These are phyloP conservation scores for Thermophis baileyi DNA, from an alignment of 2,113 vertebrate species.

Conservation along the genomic window DNA sequence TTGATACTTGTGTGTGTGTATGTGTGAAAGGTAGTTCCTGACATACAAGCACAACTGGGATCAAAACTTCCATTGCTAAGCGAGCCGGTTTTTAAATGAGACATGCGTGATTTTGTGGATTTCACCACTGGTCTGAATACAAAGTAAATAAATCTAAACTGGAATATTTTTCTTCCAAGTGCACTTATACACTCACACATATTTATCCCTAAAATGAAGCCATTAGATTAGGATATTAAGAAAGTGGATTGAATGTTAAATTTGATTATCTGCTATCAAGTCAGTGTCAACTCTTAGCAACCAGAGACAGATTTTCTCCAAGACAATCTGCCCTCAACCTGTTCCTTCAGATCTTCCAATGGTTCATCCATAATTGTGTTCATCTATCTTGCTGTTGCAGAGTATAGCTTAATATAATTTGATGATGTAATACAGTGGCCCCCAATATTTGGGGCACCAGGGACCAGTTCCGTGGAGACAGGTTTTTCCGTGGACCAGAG, in stretches of 20 bases:
- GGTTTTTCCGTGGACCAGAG: too few species aligned
- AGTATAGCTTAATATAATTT: background rate
- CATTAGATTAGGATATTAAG: background rate
- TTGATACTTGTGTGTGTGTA: too few species aligned
- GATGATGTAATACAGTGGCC: background rate
- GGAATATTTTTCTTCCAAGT: conserved; percentile 34
- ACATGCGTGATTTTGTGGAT: too few species aligned
- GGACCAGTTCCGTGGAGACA: too few species aligned
- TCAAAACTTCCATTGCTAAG: too few species aligned
- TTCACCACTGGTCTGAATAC: conserved; percentile 55
- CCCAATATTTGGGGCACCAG: too few species aligned
- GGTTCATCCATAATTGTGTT: background rate
- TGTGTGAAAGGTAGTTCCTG: too few species aligned
- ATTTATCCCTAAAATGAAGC: background rate
- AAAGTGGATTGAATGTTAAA: background rate
- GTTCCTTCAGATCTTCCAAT: background rate
- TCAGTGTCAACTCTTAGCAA: background rate
- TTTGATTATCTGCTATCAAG: background rate
- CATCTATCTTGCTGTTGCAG: background rate
- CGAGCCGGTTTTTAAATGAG: too few species aligned
- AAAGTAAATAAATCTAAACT: conserved; percentile 46
- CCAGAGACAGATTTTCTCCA: background rate
- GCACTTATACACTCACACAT: background rate
- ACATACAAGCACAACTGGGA: too few species aligned
- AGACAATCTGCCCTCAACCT: background rate